These are phyloP conservation scores for Hydrolagus affinis DNA, from an alignment of 2,113 vertebrate genomes.

Conservation along the genomic window DNA sequence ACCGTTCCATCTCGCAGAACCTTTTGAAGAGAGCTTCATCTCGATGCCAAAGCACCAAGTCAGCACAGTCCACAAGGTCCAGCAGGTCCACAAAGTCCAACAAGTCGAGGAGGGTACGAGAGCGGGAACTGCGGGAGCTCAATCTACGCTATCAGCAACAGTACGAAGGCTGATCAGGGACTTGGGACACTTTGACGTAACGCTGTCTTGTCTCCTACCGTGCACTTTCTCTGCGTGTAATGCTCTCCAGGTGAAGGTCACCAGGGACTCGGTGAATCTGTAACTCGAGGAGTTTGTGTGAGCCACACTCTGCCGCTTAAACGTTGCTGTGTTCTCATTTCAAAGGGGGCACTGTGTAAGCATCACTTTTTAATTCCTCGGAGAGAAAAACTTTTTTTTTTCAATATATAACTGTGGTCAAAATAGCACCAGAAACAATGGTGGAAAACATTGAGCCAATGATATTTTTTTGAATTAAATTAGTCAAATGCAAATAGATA, in stretches of 20 bases:
- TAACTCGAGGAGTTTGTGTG: neutral
- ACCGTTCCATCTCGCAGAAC: slow-evolving; percentile 94
- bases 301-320: neutral
- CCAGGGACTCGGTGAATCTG: neutral
- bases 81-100: slow-evolving; percentile 93
- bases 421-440: neutral
- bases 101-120: slow-evolving; percentile 81
- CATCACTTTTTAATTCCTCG: neutral
- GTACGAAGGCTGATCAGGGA: slow-evolving; percentile 71
- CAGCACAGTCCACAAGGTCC: slow-evolving; percentile 84
- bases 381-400: neutral
- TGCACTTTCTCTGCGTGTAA: slow-evolving; percentile 21
- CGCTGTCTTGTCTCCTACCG: neutral
- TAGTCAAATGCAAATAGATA: neutral
- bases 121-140: slow-evolving; percentile 85
- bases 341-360: neutral
- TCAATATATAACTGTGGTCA: neutral
- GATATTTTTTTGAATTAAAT: slow-evolving; percentile 4
- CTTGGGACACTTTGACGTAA: neutral
- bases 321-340: neutral
- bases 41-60: slow-evolving; percentile 97
- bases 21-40: slow-evolving; percentile 91
- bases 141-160: slow-evolving; percentile 96
- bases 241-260: neutral
- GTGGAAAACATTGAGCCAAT: slow-evolving; percentile 27